A percentile compares a stretch with the other conserved stretches of the same genome.
phyloP scores from a whole-genome alignment of 2,113 vertebrate species.

The Calonectris borealis region DNA sequence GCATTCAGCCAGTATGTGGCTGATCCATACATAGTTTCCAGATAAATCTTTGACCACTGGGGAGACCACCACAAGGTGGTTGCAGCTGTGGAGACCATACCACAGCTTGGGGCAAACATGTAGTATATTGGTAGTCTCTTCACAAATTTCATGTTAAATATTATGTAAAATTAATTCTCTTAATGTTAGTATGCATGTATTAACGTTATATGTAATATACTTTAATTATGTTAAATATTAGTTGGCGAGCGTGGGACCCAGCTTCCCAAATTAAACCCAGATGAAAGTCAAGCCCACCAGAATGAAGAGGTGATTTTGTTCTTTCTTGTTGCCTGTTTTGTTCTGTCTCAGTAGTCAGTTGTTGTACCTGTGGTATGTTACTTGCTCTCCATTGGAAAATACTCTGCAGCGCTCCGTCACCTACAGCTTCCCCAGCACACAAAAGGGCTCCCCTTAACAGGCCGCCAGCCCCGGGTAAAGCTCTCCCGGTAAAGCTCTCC shows the following conservation, averaged over 20 bases:
- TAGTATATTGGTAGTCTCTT: not conserved
- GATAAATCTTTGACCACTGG: not conserved
- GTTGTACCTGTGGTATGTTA: not conserved
- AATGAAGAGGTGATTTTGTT: not conserved
- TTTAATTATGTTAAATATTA: not conserved
- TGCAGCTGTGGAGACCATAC: not conserved
- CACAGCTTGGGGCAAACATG: not conserved
- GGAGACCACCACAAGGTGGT: not conserved
- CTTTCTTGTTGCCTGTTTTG: rapidly evolving
- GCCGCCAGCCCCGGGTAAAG: not conserved
- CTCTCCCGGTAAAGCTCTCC: not conserved
- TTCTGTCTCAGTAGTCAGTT: not conserved
- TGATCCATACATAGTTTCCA: not conserved
- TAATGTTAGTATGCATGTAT: not conserved
- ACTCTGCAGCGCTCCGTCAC: not conserved
- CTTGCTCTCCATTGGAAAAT: not conserved
- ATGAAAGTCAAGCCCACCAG: not conserved
- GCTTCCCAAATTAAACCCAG: not conserved
- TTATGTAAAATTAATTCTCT: not conserved
- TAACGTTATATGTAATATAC: not conserved
- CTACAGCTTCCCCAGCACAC: not conserved
- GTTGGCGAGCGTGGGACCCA: not conserved
- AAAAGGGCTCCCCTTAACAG: not conserved
- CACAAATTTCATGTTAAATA: not conserved
- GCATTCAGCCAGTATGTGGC: not conserved